Evolutionary conservation across 2,113 vertebrate genomes (phyloP).

Genomic region (Gavialis gangeticus): DNA sequence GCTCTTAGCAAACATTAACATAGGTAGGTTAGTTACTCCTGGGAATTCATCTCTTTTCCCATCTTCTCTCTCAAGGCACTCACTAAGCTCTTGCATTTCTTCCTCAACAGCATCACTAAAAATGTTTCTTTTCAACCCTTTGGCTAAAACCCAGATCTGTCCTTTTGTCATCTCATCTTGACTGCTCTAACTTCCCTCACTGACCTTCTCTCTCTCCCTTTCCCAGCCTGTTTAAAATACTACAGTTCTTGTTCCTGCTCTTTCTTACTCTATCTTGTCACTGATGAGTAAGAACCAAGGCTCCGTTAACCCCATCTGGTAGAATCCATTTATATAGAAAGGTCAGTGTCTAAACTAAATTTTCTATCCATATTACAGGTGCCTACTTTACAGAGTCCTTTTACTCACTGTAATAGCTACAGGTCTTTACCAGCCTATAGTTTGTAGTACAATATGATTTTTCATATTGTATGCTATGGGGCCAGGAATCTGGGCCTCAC

Average conservation of each 20-base stretch:
- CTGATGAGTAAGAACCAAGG: background rate
- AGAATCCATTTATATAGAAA: background rate
- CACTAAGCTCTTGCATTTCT: background rate
- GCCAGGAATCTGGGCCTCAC: too few relatives aligned
- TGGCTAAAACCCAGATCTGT: background rate
- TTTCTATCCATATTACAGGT: background rate
- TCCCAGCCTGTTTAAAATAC: background rate
- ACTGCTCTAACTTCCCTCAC: background rate
- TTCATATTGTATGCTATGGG: background rate
- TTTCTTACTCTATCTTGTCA: background rate
- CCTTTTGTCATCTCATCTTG: background rate
- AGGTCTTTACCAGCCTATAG: background rate
- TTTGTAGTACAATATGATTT: background rate
- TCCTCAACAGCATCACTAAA: background rate
- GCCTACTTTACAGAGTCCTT: background rate
- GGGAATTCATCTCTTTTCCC: background rate
- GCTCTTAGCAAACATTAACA: background rate
- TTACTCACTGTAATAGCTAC: fast-evolving
- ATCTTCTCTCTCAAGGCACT: background rate
- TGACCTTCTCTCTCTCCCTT: background rate
- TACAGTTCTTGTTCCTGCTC: background rate
- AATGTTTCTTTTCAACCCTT: background rate
- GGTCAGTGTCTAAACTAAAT: background rate
- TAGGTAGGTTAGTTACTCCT: background rate
- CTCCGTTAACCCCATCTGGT: background rate